Evolutionary conservation across 2,888 invertebrate genomes (phyloP).

Genomic region (Cyclophora punctaria): DNA sequence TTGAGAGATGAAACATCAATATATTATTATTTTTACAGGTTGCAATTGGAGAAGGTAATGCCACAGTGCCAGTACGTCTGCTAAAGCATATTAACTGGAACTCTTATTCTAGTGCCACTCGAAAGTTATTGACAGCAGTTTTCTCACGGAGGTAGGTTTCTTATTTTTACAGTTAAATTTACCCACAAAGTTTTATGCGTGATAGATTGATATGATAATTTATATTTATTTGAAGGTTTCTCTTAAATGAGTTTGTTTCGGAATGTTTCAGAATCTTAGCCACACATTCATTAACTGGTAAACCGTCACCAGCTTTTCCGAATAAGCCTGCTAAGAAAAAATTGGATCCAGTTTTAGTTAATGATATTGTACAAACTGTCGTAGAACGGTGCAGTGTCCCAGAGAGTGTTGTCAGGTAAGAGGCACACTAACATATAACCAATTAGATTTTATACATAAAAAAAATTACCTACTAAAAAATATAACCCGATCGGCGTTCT

Average conservation of each 20-base stretch:
- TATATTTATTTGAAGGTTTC: too few relatives aligned
- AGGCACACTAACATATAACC: neutral
- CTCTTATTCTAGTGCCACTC: slow-evolving; percentile 64
- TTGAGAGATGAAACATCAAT: too few relatives aligned
- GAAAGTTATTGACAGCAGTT: slow-evolving; percentile 61
- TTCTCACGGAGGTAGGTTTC: slow-evolving; percentile 55
- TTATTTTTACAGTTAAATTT: neutral
- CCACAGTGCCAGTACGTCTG: slow-evolving; percentile 32
- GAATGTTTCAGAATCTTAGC: slow-evolving; percentile 54
- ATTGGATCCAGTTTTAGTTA: slow-evolving; percentile 60
- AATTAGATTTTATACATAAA: neutral
- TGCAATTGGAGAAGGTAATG: slow-evolving; percentile 36
- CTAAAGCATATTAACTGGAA: slow-evolving; percentile 64
- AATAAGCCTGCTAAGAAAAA: slow-evolving; percentile 50
- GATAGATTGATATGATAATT: too few relatives aligned
- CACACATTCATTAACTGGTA: slow-evolving; percentile 74
- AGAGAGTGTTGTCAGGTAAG: slow-evolving; percentile 42
- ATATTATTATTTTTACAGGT: slow-evolving; percentile 21
- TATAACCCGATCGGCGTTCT: neutral
- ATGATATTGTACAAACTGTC: slow-evolving; percentile 71
- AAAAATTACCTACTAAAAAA: neutral
- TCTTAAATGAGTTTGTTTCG: neutral
- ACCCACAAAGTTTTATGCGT: neutral
- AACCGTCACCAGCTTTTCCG: slow-evolving; percentile 69
- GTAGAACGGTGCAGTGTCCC: slow-evolving; percentile 45